Percentiles rank a stretch among this genome's conserved stretches.
Conservation (phyloP, 2,888 invertebrate genomes). For the Melanargia galathea region DNA sequence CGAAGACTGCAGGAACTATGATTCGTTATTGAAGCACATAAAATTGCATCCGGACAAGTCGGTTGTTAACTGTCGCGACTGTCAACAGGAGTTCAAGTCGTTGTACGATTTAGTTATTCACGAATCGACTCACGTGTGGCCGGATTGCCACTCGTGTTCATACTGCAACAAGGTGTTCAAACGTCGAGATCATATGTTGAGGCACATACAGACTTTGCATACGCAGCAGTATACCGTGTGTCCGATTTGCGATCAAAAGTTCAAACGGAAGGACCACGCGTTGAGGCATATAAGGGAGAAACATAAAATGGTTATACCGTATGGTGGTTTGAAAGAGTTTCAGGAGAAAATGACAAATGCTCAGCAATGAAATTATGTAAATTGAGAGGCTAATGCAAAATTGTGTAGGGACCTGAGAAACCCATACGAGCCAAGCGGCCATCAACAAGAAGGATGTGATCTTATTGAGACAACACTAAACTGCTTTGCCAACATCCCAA, state of each 20-base stretch:
- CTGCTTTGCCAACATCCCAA: no score
- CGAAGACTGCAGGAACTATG: conserved; percentile 51
- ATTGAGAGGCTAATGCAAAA: no score
- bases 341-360: not conserved
- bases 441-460: no score
- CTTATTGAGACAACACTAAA: no score
- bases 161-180: conserved; percentile 58
- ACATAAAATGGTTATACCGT: conserved; percentile 54
- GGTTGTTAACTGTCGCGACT: conserved; percentile 51
- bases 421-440: no score
- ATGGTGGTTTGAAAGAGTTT: conserved; percentile 42
- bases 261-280: conserved; percentile 62
- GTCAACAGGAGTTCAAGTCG: conserved; percentile 46
- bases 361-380: not conserved
- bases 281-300: conserved; percentile 60
- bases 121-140: conserved; percentile 46
- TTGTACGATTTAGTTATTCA: conserved; percentile 50
- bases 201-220: conserved; percentile 60
- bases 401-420: no score
- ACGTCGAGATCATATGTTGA: conserved; percentile 59
- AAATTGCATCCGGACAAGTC: conserved; percentile 44
- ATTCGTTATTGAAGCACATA: conserved; percentile 53
- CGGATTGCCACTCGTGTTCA: conserved; percentile 51
- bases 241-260: conserved; percentile 54
- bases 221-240: conserved; percentile 52